Evolutionary conservation across 1,140 invertebrate genomes (phyloP).

Genomic region (Drosophila erecta): DNA sequence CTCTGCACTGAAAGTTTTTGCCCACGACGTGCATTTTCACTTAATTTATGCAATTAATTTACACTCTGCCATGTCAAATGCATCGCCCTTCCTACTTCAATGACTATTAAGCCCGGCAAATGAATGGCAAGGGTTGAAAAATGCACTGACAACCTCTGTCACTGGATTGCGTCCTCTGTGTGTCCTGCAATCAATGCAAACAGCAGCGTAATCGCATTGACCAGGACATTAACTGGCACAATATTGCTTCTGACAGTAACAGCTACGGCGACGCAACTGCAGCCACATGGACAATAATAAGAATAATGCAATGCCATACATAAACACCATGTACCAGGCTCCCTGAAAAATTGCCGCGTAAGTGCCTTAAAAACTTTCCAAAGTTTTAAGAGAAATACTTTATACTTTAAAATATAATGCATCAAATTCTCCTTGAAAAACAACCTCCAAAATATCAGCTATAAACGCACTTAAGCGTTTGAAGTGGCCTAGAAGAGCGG

Average conservation of each 20-base stretch:
- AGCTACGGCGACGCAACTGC: constrained; percentile 7
- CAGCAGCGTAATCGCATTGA: constrained; percentile 72
- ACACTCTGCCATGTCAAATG: constrained; percentile 63
- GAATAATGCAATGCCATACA: constrained; percentile 55
- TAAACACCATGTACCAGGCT: constrained; percentile 66
- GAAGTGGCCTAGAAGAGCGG: constrained; percentile 10
- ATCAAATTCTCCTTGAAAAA: not conserved
- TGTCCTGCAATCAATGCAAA: constrained; percentile 73
- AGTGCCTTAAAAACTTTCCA: constrained; percentile 18
- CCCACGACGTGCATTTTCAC: constrained; percentile 53
- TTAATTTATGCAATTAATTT: constrained; percentile 83
- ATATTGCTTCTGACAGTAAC: constrained; percentile 62
- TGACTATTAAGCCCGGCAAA: constrained; percentile 67
- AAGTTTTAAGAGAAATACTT: constrained; percentile 2
- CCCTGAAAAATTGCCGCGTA: constrained; percentile 47
- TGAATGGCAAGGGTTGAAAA: constrained; percentile 30
- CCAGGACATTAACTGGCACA: constrained; percentile 53
- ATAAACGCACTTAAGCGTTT: constrained; percentile 9
- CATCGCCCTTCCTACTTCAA: constrained; percentile 21
- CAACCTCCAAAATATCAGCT: not conserved
- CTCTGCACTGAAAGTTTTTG: constrained; percentile 22
- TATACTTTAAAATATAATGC: no score
- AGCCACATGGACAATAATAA: constrained; percentile 41
- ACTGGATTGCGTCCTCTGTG: constrained; percentile 45
- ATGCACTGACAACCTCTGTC: constrained; percentile 60